Conservation (phyloP, 2,797 vertebrate genomes). For the Xiphophorus birchmanni region DNA sequence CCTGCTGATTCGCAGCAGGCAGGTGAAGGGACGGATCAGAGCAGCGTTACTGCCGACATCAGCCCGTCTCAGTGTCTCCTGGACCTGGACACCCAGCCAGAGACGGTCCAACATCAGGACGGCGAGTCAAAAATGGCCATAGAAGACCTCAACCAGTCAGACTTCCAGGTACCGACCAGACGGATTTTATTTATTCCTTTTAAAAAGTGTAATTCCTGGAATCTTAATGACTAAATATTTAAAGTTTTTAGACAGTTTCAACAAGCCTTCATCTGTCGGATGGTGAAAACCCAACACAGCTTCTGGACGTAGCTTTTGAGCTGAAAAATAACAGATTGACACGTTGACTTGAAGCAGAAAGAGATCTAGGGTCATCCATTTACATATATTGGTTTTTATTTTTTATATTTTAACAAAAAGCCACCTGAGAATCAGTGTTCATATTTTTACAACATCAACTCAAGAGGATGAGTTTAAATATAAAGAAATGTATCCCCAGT, state of each 20-base stretch:
- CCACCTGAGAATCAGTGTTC: background rate
- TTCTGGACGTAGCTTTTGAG: background rate
- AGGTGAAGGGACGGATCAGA: conserved; percentile 20
- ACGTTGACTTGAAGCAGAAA: background rate
- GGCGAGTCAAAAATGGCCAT: conserved; percentile 47
- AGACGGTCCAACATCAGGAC: conserved; percentile 16
- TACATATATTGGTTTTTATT: background rate
- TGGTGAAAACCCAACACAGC: background rate
- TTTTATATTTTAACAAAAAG: background rate
- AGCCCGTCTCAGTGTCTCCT: conserved; percentile 50
- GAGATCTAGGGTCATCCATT: background rate
- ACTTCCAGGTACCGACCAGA: conserved; percentile 45
- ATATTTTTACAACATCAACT: background rate
- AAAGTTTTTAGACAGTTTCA: background rate
- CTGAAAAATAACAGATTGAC: background rate
- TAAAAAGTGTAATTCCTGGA: background rate
- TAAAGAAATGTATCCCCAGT: background rate
- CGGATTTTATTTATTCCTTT: background rate
- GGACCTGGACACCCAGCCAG: conserved; percentile 53
- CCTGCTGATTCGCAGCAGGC: conserved; percentile 13
- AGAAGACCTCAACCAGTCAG: conserved; percentile 34
- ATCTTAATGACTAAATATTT: background rate
- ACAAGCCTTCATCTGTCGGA: background rate
- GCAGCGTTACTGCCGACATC: conserved; percentile 7
- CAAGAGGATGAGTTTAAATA: background rate